phyloP scores from a whole-genome alignment of 2,888 invertebrate species.

The Hirtodrosophila duncani region DNA sequence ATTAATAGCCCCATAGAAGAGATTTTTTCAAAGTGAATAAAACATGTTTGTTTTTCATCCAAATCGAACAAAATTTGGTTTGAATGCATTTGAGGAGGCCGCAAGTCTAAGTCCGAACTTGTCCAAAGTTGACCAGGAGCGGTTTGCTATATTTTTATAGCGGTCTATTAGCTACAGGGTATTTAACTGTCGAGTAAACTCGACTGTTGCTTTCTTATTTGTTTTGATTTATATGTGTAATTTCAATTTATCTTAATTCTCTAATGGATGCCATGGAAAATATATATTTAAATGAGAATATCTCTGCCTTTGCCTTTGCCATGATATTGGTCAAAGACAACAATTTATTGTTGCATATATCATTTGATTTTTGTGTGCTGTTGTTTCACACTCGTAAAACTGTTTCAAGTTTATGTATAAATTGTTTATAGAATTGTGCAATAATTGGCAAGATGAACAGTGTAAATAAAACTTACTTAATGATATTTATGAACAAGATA shows the following conservation, averaged over 20 bases:
- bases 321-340: constrained; percentile 44
- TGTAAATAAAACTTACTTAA: constrained; percentile 31
- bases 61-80: too few species aligned
- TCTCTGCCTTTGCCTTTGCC: constrained; percentile 15
- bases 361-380: constrained; percentile 15
- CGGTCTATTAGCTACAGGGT: too few species aligned
- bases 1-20: too few species aligned
- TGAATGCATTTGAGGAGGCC: too few species aligned
- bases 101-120: too few species aligned
- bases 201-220: too few species aligned
- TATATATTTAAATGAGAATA: constrained; percentile 12
- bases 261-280: constrained; percentile 31
- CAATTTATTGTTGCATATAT: constrained; percentile 50
- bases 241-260: constrained; percentile 9
- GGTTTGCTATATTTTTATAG: too few species aligned
- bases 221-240: constrained; percentile 20
- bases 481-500: too few species aligned
- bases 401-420: constrained; percentile 37
- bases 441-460: constrained; percentile 52
- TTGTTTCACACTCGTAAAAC: constrained; percentile 12
- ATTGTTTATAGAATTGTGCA: constrained; percentile 45
- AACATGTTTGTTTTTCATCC: too few species aligned
- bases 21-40: too few species aligned
- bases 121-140: too few species aligned
- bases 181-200: too few species aligned